Conservation (phyloP, 2,797 vertebrate genomes). For the Melanotaenia maccullochi region DNA sequence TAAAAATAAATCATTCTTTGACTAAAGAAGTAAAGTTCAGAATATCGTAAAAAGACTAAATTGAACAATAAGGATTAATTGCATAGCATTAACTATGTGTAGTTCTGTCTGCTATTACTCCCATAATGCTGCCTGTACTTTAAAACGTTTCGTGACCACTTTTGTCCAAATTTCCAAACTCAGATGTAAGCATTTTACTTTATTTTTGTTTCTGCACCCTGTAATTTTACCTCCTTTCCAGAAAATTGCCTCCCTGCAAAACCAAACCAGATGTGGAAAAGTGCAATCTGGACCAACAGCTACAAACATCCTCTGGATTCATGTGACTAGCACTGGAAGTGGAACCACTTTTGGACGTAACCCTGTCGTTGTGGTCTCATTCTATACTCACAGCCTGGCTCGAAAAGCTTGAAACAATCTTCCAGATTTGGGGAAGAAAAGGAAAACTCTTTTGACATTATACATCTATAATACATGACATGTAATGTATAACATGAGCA, state of each 20-base stretch:
- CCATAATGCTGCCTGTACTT: constrained; percentile 9
- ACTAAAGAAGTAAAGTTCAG: not conserved
- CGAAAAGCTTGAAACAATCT: constrained; percentile 17
- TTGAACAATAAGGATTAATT: not conserved
- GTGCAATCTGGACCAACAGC: constrained; percentile 16
- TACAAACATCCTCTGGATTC: constrained; percentile 27
- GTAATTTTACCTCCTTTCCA: constrained; percentile 38
- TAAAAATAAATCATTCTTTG: not conserved
- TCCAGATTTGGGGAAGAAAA: constrained; percentile 4
- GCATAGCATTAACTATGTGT: constrained; percentile 19
- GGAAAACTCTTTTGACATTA: not conserved
- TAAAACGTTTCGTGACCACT: constrained; percentile 5
- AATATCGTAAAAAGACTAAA: not conserved
- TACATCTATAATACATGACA: not conserved
- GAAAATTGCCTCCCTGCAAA: constrained; percentile 39
- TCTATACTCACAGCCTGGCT: constrained; percentile 19
- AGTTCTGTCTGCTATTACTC: constrained; percentile 12
- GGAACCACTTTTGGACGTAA: constrained; percentile 42
- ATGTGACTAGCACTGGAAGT: constrained; percentile 21
- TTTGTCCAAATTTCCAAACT: constrained; percentile 21
- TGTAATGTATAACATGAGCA: no score
- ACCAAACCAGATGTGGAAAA: constrained; percentile 57
- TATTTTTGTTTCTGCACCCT: constrained; percentile 34
- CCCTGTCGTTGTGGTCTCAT: constrained; percentile 37
- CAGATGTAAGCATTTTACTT: constrained; percentile 19